phyloP scores from a whole-genome alignment of 2,797 vertebrate genomes.

The Enteromius viviparus region DNA sequence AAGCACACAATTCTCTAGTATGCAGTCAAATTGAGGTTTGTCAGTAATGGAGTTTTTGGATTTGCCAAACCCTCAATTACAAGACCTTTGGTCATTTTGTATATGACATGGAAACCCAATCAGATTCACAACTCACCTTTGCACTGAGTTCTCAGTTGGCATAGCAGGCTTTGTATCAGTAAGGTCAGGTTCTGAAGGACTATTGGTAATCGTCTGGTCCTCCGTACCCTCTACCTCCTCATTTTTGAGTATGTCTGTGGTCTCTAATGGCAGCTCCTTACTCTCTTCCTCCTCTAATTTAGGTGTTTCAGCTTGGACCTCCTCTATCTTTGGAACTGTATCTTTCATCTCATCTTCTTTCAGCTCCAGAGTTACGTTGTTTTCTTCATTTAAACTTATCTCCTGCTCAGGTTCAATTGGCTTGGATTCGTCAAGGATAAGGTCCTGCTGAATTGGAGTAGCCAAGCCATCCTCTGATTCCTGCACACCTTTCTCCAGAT shows the following conservation, averaged over 20 bases:
- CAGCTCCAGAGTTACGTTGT: constrained; percentile 34
- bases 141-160: constrained; percentile 11
- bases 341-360: constrained; percentile 50
- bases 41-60: background rate
- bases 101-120: background rate
- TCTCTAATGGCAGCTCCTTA: constrained; percentile 43
- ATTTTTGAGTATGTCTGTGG: constrained; percentile 34
- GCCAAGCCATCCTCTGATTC: constrained; percentile 49
- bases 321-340: constrained; percentile 18
- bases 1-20: background rate
- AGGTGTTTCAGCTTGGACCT: constrained; percentile 32
- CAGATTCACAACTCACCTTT: constrained; percentile 40
- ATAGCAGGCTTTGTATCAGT: background rate
- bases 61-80: background rate
- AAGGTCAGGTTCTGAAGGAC: constrained; percentile 35
- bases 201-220: constrained; percentile 49
- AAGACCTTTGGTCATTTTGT: background rate
- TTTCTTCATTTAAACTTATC: constrained; percentile 30
- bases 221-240: constrained; percentile 50
- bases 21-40: background rate
- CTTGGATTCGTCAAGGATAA: constrained; percentile 63
- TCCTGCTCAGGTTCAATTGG: constrained; percentile 44
- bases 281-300: constrained; percentile 51
- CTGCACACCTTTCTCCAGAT: constrained; percentile 59
- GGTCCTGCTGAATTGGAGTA: constrained; percentile 57